Evolutionary conservation across 1,140 invertebrate genomes (phyloP), one percentile per base, ranked within the genome.

Genomic region (Drosophila bocqueti): DNA sequence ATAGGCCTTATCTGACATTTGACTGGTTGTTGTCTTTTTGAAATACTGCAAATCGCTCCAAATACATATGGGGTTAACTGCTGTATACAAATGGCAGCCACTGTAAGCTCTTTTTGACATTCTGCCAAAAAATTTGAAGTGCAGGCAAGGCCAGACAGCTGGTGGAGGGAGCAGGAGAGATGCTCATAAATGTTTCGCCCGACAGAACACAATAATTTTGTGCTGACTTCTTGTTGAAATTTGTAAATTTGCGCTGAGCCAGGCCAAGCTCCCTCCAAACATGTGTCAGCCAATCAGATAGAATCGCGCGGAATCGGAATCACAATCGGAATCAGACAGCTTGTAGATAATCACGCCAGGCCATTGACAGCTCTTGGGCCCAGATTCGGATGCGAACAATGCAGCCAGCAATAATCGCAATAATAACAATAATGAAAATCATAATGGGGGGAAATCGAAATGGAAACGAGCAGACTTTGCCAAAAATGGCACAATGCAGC

Each of bases 161-260:
- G 29, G 38, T 2, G 46, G 15, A 47, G 7, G 38, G 18, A 24
- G 21, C 8, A 7, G 55, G 36, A 29, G 21, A 21, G 40, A 26
- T 45, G 68, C 65, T 58, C 61, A 66, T 52, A 61, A 74, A 74
- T 74, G 68, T 43, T 72, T 60, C 29, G 67, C 45, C 69, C 67
- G 26, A 54, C 72, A 54, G 36, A 89, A 84, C 81, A 84, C 74
- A 79, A 89, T 89, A 79, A 90, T 89, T 90, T 90, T 85, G 69
- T 81, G 81, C 85, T 90, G 85, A 89, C 75, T 89, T 89, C 83
- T 89, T 89, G 85, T 85, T 89, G 85, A 89, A 89, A 89, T 90
- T 82, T 85, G 75, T 73, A 79, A 89, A 89, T 89, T 89, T 89
- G 57, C 57, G 84, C 81, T 90, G 84, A 90, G 77, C 74, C 72